Evolutionary conservation across 1,140 invertebrate genomes (phyloP).

Genomic region (Heliconius congener): DNA sequence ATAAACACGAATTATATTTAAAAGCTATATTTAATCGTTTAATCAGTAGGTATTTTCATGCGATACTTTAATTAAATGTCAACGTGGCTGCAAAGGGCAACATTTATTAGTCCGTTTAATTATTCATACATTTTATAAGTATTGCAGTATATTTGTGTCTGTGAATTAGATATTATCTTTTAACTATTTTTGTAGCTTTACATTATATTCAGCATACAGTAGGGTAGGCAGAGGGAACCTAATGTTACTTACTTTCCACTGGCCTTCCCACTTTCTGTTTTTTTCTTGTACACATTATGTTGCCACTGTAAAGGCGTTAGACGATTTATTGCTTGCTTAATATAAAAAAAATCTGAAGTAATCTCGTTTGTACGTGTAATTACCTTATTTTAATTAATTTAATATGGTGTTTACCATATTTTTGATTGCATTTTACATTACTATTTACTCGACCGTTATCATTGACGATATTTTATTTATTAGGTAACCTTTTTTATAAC

Average conservation of each 20-base stretch:
- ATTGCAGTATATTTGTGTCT: slow-evolving; percentile 32
- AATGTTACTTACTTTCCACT: too few relatives aligned
- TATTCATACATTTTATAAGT: slow-evolving; percentile 37
- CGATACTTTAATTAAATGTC: slow-evolving; percentile 61
- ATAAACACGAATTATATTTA: background rate
- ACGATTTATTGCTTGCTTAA: background rate
- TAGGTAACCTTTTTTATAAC: too few relatives aligned
- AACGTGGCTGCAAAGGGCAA: slow-evolving; percentile 55
- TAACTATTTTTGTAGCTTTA: background rate
- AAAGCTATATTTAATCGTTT: slow-evolving; percentile 2
- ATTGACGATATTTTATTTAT: background rate
- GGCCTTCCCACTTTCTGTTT: too few relatives aligned
- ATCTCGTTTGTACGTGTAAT: background rate
- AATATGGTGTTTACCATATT: background rate
- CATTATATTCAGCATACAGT: too few relatives aligned
- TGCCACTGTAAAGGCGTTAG: background rate
- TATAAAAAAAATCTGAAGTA: background rate
- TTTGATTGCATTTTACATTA: background rate
- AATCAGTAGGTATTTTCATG: slow-evolving; percentile 13
- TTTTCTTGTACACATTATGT: background rate
- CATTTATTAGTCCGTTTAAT: slow-evolving; percentile 26
- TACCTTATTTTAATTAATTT: background rate
- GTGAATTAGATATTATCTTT: slow-evolving; percentile 27
- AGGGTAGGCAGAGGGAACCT: too few relatives aligned
- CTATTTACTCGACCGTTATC: background rate